Evolutionary conservation across 2,113 vertebrate genomes (phyloP).

Genomic region (Alethe castanea): DNA sequence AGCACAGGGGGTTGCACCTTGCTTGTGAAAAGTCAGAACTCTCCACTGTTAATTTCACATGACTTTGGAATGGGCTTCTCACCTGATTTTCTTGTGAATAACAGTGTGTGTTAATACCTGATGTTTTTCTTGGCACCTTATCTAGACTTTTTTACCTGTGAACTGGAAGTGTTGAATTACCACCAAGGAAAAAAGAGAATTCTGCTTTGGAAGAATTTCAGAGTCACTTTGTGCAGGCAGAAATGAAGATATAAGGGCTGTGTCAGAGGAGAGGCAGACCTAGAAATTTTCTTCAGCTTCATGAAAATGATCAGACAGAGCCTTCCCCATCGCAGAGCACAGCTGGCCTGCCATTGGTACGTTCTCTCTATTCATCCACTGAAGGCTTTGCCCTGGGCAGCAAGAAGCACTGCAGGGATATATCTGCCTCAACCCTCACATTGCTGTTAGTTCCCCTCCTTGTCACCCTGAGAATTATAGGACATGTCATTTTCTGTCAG

Average conservation of each 20-base stretch:
- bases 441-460: not conserved
- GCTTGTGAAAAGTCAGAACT: not conserved
- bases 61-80: not conserved
- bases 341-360: not conserved
- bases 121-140: not conserved
- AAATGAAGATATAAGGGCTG: not conserved
- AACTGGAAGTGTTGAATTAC: not conserved
- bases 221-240: not conserved
- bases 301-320: not conserved
- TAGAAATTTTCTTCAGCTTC: not conserved
- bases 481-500: constrained; percentile 52
- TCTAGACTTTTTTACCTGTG: not conserved
- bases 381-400: not conserved
- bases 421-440: not conserved
- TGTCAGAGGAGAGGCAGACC: not conserved
- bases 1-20: not conserved
- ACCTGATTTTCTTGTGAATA: not conserved
- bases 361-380: not conserved
- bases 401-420: not conserved
- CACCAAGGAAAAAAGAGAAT: not conserved
- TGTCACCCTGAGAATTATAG: constrained; percentile 23
- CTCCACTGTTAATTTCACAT: not conserved
- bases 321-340: not conserved
- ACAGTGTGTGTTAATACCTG: not conserved
- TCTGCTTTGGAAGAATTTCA: not conserved